Conservation (phyloP, 2,113 vertebrate genomes). For the Eonycteris spelaea region DNA sequence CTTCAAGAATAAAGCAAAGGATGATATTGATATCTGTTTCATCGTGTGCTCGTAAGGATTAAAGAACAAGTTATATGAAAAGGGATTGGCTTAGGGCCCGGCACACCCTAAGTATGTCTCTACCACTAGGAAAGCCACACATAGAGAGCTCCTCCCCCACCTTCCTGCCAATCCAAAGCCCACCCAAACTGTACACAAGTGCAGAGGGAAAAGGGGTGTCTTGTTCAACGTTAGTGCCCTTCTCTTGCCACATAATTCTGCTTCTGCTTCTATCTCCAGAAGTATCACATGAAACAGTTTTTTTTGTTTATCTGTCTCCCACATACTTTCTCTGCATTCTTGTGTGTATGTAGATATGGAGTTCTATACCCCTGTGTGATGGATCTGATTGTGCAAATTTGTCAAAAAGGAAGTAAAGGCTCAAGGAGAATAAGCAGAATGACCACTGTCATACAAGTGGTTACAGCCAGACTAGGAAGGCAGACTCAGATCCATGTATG, state of each 20-base stretch:
- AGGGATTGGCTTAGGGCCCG: not conserved
- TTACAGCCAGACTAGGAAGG: not conserved
- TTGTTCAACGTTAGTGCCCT: not conserved
- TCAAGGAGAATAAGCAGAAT: not conserved
- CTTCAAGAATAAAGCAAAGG: not conserved
- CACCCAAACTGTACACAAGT: not conserved
- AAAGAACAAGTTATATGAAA: not conserved
- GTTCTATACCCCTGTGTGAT: accelerated
- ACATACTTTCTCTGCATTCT: not conserved
- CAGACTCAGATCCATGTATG: accelerated
- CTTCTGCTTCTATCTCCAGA: not conserved
- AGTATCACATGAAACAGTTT: not conserved
- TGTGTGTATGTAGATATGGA: accelerated
- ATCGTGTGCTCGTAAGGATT: not conserved
- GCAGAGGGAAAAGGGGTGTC: not conserved
- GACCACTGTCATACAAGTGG: not conserved
- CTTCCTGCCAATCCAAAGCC: not conserved
- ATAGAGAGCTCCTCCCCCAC: accelerated
- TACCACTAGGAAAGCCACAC: not conserved
- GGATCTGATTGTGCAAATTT: not conserved
- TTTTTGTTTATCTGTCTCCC: not conserved
- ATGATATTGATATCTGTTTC: not conserved
- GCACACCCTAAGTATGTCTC: not conserved
- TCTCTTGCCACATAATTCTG: not conserved
- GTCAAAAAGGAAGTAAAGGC: not conserved